Base-by-base conservation (phyloP, 2,888 invertebrate species). In the Pollenia amentaria region DNA sequence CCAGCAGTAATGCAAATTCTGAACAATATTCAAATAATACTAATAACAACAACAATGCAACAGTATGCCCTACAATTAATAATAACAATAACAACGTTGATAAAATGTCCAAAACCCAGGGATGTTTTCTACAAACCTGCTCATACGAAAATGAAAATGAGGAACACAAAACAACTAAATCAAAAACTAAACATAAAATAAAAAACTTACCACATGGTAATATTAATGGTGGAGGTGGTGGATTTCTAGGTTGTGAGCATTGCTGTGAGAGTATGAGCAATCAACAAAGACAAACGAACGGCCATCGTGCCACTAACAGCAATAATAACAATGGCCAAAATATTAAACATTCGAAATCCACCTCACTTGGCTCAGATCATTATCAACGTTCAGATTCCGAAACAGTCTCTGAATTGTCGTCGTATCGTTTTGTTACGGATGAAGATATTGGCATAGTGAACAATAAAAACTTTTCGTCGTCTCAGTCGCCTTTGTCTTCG, bases 381-480 rank as follows among this genome's bases (percentile, higher is more conserved):
- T 89, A 89, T 89, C 89, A 89, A 88, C 87, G 91, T 75, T 89
- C 89, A 88, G 88, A 89, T 78, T 88, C 88, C 87, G 90, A 92
- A 91, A 92, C 92, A 92, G 92, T 92, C 89, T 92, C 91, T 88
- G 91, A 92, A 89, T 90, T 92, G 90, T 92, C 92, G 91, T 92
- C 92, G 90, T 90, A 91, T 90, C 91, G 92, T 89, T 91, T 92
- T 91, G 91, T 92, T 89, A 91, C 91, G 89, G 90, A 91, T 89
- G 92, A 91, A 89, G 91, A 92, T 89, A 75, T 87, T 77, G 91
- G 91, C 87, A 65, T 78, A 38, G 75, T 73, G 65, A 89, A 89
- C 73, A 80, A 87, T 67, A 83, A 88, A 89, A 89, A 82, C 1
- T 29, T 38, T 16, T 65, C 81, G 88, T 86, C 88, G 87, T 86